Evolutionary conservation across 2,888 invertebrate genomes (phyloP), one percentile per base, ranked within the genome.

Genomic region (Phoenoteleia sp.): DNA sequence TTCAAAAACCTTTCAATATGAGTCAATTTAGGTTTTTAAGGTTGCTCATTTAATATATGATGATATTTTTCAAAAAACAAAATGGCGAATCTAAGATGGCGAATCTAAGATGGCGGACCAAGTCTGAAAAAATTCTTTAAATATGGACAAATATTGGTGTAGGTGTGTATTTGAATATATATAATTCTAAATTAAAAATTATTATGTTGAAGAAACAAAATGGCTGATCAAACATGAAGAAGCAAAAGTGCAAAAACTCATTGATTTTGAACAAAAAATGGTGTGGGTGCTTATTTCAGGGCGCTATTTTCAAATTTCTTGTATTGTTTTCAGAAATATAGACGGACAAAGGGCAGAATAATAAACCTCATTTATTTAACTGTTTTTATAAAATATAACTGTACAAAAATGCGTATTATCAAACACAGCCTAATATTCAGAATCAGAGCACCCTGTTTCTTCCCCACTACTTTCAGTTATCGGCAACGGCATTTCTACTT

Each of bases 81-180:
- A 62, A 47, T 64, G 27, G 64, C 45, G 17, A n/a, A 27, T 64
- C 29, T 19, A 64, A 64, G 45, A 64, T 64, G 47, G 64, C 64
- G n/a, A n/a, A n/a, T n/a, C n/a, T n/a, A n/a, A n/a, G 60, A 60
- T 60, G 39, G 60, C 60, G 23, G 29, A 64, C 64, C 64, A 64
- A 64, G 15, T 64, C 13, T 64, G 64, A 29, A 64, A 64, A 64
- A 64, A 64, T 17, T 64, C 45, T 25, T 19, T 64, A 64, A 47
- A 64, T 64, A 25, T 64, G 47, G 27, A 27, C 47, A 47, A 45
- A 64, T 19, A 64, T 25, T 47, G 27, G 17, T 29, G 27, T 64
- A 47, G 45, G 39, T 47, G 64, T 64, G 27, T 45, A 47, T 64
- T 64, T 29, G 64, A 56, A 29, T 56, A 29, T 56, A 29, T 56